Conservation (phyloP, 2,888 invertebrate genomes). For the Brachyopa scutellaris region DNA sequence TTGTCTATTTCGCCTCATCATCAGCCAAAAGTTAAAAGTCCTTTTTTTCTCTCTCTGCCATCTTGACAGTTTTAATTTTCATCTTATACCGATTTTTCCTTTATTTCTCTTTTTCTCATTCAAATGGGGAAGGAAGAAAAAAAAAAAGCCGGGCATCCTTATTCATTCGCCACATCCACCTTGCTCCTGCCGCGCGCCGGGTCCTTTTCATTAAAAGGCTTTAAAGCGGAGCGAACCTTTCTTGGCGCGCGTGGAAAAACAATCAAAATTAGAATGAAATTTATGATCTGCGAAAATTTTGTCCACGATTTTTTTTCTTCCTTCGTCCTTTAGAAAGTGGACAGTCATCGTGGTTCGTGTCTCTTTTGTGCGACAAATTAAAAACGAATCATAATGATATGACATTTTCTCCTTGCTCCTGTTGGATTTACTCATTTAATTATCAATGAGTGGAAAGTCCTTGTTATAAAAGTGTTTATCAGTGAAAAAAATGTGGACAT, state of each 20-base stretch:
- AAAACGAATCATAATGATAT: constrained; percentile 68
- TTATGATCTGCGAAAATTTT: constrained; percentile 57
- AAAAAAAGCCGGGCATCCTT: constrained; percentile 33
- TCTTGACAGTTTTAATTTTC: constrained; percentile 61
- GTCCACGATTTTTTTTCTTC: constrained; percentile 28
- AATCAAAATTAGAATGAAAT: constrained; percentile 65
- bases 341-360: constrained; percentile 58
- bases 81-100: constrained; percentile 51
- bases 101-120: constrained; percentile 4
- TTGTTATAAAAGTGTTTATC: neutral
- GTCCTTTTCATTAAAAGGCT: constrained; percentile 21
- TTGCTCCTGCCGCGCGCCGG: neutral
- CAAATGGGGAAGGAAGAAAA: too few species aligned
- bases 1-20: constrained; percentile 50
- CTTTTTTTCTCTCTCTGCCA: neutral
- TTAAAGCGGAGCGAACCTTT: neutral
- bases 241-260: constrained; percentile 1
- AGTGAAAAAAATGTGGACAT: constrained; percentile 46
- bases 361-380: constrained; percentile 60
- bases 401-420: constrained; percentile 22
- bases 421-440: constrained; percentile 20
- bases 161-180: constrained; percentile 39
- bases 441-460: constrained; percentile 26
- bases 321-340: constrained; percentile 30
- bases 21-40: constrained; percentile 22